Percentiles rank a stretch among this genome's conserved stretches.
Evolutionary conservation across 2,113 vertebrate genomes (phyloP).

Genomic region (Rhegmatorhina hoffmannsi): DNA sequence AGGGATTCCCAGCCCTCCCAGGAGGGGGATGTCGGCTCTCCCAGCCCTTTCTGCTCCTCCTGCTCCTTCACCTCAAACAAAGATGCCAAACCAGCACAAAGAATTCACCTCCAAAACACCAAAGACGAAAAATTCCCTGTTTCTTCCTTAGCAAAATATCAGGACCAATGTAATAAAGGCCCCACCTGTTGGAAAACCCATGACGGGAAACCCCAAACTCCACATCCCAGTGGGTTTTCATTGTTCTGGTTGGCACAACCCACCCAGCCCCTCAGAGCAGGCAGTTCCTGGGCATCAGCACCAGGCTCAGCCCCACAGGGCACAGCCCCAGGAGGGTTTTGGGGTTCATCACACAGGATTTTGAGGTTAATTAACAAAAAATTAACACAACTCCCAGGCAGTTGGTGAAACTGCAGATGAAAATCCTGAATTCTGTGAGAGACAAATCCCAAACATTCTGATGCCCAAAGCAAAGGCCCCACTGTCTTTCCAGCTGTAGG

Average conservation of each 20-base stretch:
- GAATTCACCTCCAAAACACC: neutral
- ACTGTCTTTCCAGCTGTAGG: rapidly evolving
- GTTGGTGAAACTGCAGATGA: neutral
- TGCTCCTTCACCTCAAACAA: neutral
- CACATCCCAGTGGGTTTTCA: neutral
- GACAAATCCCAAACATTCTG: rapidly evolving
- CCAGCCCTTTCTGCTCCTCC: neutral
- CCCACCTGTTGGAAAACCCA: neutral
- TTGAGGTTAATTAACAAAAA: neutral
- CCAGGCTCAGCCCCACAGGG: neutral
- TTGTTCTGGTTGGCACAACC: neutral
- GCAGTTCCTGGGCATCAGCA: neutral
- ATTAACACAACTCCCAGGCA: neutral
- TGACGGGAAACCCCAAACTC: neutral
- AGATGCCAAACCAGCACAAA: neutral
- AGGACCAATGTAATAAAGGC: neutral
- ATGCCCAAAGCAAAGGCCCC: neutral
- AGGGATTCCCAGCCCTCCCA: too few species aligned
- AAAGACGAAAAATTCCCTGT: rapidly evolving
- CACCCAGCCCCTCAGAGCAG: neutral
- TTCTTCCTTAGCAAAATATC: neutral
- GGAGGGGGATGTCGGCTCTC: neutral
- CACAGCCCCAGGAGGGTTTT: rapidly evolving
- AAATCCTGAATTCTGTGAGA: neutral
- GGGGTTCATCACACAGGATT: neutral